These are phyloP conservation scores for Schizopygopsis pylzovi DNA, from an alignment of 2,797 vertebrate genomes.

Conservation along the genomic window DNA sequence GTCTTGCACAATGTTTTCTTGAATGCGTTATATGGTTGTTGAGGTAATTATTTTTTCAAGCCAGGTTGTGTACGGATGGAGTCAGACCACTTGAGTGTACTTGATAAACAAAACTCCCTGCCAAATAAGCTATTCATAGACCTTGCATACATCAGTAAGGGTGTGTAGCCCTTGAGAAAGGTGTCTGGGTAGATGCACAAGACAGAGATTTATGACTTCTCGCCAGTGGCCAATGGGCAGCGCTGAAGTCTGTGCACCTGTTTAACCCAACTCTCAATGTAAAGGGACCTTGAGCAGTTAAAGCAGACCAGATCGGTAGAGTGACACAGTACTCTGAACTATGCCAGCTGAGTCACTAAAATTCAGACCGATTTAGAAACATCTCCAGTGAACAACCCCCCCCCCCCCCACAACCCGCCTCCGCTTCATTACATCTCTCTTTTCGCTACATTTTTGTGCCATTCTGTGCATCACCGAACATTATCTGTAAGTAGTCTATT, in stretches of 20 bases:
- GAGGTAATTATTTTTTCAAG: conserved; percentile 27
- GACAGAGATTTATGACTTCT: conserved; percentile 60
- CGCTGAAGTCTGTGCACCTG: conserved; percentile 72
- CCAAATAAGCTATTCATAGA: neutral
- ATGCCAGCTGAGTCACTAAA: conserved; percentile 84
- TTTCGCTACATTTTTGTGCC: conserved; percentile 15
- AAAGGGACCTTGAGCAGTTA: conserved; percentile 67
- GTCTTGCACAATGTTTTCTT: neutral
- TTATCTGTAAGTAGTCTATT: neutral
- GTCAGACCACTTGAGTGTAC: conserved; percentile 55
- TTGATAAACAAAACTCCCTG: conserved; percentile 64
- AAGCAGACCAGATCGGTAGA: conserved; percentile 62
- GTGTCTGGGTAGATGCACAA: conserved; percentile 44
- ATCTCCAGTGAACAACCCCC: conserved; percentile 75
- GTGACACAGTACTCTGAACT: conserved; percentile 78
- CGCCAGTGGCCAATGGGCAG: conserved; percentile 56
- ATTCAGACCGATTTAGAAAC: conserved; percentile 84
- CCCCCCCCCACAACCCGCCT: neutral
- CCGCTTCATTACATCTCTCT: conserved; percentile 32
- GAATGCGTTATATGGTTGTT: neutral
- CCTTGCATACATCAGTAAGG: conserved; percentile 43
- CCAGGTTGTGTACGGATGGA: conserved; percentile 35
- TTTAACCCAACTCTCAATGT: conserved; percentile 71
- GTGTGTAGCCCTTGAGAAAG: conserved; percentile 46
- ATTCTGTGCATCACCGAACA: conserved; percentile 10